phyloP scores from a whole-genome alignment of 2,113 vertebrate genomes.

The Heptranchias perlo region DNA sequence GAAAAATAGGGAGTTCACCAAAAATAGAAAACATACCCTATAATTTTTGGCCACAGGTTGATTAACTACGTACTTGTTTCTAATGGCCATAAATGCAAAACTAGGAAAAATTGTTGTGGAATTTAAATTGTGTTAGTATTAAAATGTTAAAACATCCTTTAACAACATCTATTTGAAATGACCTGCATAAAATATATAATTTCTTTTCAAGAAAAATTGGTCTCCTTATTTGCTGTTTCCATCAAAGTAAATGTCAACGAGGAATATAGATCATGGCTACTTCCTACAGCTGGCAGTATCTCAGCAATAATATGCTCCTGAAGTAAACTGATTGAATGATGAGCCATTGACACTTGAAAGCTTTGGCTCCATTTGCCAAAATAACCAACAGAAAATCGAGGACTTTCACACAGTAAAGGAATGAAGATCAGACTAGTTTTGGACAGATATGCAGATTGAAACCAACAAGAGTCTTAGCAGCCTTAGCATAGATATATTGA shows the following conservation, averaged over 20 bases:
- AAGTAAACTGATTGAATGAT: not conserved
- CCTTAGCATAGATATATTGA: not conserved
- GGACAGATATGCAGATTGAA: constrained; percentile 2
- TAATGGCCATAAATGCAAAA: no score
- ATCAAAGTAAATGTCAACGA: not conserved
- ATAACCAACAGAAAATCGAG: not conserved
- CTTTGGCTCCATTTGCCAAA: not conserved
- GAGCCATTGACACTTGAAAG: not conserved
- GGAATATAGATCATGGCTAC: not conserved
- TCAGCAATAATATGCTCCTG: no score
- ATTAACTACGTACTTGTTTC: no score
- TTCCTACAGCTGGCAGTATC: no score
- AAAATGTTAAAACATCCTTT: not conserved
- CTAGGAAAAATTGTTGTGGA: not conserved
- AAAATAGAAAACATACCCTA: not conserved
- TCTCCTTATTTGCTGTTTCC: not conserved
- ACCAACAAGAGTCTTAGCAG: not conserved
- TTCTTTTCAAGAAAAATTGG: not conserved
- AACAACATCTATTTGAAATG: not conserved
- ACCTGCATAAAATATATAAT: not conserved
- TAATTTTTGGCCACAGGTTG: not conserved
- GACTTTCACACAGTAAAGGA: not conserved
- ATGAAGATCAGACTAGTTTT: not conserved
- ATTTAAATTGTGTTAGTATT: not conserved
- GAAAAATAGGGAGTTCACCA: not conserved